Evolutionary conservation across 2,113 vertebrate genomes (phyloP), one percentile per base, ranked within the genome.

Genomic region (Actenoides hombroni): DNA sequence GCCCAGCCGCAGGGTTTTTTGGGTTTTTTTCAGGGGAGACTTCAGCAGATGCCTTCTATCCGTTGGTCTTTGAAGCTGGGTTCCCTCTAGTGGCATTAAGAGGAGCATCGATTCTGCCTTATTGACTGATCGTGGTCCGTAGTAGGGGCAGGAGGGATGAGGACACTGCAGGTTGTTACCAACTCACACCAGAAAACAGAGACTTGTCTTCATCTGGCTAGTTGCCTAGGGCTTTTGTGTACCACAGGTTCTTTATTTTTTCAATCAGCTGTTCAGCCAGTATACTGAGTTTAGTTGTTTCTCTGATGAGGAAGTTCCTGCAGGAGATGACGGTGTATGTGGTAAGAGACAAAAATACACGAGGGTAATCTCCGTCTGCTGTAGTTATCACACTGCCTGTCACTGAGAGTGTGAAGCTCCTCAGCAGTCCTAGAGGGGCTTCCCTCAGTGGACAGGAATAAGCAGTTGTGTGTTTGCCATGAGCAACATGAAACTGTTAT

Each of bases 241-340:
- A 44, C 95, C 94, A 97, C 54, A 96, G 5, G 60, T 6, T 77
- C 82, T 78, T 87, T 48, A 97, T 40, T 92, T 96, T 95, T 80
- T 97, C 94, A 11, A 87, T 5, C 74, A 97, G 4, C 46, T 97
- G 77, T 70, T 97, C 93, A 42, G 57, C 46, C 90, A 95, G 21
- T 88, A 94, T 40, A 92, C 29, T 95, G 60, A 97, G 11, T 93
- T 88, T 91, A 73, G 78, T 14, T 44, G 94, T 97, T 90, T 93
- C 87, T 91, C 70, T 93, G 42, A 89, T 91, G 68, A 97, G 51
- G 70, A 93, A 94, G 71, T 79, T 94, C 88, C 97, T 98, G 97
- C 40, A 91, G 64, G 60, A 93, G 33, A 96, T 2, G 59, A 91
- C 48, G 67, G 63, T 15, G 16, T 16, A 28, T 7, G n/a, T 78